A percentile compares a stretch with the other conserved stretches of the same genome.
phyloP scores from a whole-genome alignment of 2,113 vertebrate genomes.

The Eolophus roseicapilla region DNA sequence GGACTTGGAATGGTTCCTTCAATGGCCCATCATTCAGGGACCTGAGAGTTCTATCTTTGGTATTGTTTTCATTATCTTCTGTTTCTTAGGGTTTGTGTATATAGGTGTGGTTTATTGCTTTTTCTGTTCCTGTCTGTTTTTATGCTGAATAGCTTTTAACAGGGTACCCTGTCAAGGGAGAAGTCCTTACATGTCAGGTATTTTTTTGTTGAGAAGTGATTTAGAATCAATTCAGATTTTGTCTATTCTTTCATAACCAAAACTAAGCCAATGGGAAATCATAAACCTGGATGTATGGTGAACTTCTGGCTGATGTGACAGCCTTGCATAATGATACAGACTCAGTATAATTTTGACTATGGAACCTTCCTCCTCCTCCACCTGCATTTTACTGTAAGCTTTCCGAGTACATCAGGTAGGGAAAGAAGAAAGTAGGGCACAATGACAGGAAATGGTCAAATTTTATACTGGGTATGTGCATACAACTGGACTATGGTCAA shows the following conservation, averaged over 20 bases:
- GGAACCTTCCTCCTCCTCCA: neutral
- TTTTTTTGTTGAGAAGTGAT: neutral
- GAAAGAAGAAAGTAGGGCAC: neutral
- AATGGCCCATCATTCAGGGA: neutral
- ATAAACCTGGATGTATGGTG: neutral
- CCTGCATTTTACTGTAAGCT: neutral
- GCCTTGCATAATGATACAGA: neutral
- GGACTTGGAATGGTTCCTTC: neutral
- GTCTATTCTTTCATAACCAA: neutral
- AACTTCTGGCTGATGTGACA: neutral
- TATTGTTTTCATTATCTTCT: neutral
- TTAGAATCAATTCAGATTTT: neutral
- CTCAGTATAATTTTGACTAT: neutral
- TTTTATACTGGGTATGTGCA: neutral
- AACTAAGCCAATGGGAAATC: neutral
- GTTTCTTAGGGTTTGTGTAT: neutral
- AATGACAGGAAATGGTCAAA: neutral
- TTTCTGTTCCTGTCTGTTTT: neutral
- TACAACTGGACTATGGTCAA: rapidly evolving
- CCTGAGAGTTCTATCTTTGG: neutral
- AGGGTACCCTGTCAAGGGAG: neutral
- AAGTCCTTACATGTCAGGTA: neutral
- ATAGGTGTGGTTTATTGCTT: neutral
- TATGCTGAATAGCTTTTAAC: neutral
- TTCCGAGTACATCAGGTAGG: rapidly evolving